Evolutionary conservation across 1,140 invertebrate genomes (phyloP), one percentile per base, ranked within the genome.

Genomic region (Daktulosphaira vitifoliae): DNA sequence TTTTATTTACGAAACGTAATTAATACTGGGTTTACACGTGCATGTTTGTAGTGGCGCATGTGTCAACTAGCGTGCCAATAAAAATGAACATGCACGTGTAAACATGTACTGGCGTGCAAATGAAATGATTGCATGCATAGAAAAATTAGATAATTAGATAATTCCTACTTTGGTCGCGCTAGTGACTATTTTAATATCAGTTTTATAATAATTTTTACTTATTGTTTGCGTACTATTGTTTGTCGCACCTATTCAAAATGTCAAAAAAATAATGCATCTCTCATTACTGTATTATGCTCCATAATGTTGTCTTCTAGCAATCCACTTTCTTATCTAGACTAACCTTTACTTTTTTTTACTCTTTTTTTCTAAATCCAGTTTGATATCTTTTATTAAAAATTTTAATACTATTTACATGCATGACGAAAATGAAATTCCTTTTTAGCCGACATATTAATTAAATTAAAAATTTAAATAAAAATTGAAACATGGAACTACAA

Each of bases 111-210:
- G 48, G 48, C 25, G 23, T 50, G 49, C 49, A 50, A 50, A 25
- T n/a, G 49, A 25, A 50, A 50, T 50, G 22, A 51, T 51, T 33
- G 50, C 50, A 51, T 18, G 26, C 50, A 51, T 51, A 3, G 50
- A 51, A 33, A 51, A 52, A 52, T 52, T n/a, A n/a, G n/a, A 52
- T 29, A 29, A 26, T 51, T 9, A 13, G 16, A 33, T 51, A 33
- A 51, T 51, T 51, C 50, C 50, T 29, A 52, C n/a, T n/a, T n/a
- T 52, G 0, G 26, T 52, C 26, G 50, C 50, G 26, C 50, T 29
- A 52, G 26, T 52, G 50, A 33, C 26, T 33, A 52, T 52, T 52
- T 52, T 52, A 52, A 13, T 52, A 33, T 52, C 49, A 51, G 49
- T 52, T n/a, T n/a, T n/a, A 37, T 52, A 37, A 52, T 52, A 52